phyloP scores from a whole-genome alignment of 2,797 vertebrate species.

The Choloepus didactylus region DNA sequence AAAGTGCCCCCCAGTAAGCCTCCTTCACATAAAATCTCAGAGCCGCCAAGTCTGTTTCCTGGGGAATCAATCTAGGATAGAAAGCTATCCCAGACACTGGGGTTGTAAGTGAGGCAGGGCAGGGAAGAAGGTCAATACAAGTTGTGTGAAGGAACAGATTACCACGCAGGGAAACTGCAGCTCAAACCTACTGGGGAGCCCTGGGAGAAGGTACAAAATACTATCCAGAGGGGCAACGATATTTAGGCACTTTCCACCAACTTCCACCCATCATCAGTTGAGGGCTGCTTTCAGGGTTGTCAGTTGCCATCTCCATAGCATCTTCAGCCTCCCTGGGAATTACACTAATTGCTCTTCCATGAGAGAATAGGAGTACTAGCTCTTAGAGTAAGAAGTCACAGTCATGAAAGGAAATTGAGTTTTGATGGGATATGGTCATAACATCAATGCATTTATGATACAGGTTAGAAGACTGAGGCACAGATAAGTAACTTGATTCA shows the following conservation, averaged over 20 bases:
- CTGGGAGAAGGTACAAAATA: not conserved
- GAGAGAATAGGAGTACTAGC: no score
- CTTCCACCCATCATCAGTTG: not conserved
- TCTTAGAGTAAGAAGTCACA: not conserved
- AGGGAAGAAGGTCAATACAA: not conserved
- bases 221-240: not conserved
- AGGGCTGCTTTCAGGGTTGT: not conserved
- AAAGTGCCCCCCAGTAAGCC: not conserved
- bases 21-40: not conserved
- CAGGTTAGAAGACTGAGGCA: not conserved
- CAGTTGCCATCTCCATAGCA: rapidly evolving
- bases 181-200: not conserved
- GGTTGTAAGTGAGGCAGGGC: not conserved
- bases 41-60: not conserved
- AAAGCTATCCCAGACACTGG: not conserved
- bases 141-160: not conserved
- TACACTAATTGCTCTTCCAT: not conserved
- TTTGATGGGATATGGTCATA: no score
- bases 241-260: not conserved
- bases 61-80: not conserved
- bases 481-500: not conserved
- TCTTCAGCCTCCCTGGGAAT: not conserved
- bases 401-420: not conserved
- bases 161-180: not conserved
- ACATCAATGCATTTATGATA: not conserved